A percentile compares a stretch with the other conserved stretches of the same genome.
Conservation (phyloP, 1,140 invertebrate species). For the Batillaria attramentaria region DNA sequence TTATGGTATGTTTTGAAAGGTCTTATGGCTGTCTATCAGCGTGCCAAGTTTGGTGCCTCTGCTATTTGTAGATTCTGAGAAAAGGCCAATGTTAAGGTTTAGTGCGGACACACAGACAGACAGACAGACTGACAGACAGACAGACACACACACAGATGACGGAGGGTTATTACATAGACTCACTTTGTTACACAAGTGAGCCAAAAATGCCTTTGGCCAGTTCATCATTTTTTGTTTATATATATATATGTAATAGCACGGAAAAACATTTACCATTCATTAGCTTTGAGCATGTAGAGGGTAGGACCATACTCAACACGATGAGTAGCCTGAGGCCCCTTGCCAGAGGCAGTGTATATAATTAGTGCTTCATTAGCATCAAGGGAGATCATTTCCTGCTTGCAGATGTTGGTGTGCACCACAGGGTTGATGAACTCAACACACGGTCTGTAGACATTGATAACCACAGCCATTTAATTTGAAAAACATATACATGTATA, state of each 20-base stretch:
- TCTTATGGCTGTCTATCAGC: too few species aligned
- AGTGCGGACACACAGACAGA: not conserved
- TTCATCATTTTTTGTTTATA: too few species aligned
- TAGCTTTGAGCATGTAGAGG: constrained; percentile 62
- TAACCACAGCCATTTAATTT: not conserved
- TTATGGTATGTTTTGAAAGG: too few species aligned
- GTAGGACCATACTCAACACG: constrained; percentile 66
- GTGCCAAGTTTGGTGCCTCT: too few species aligned
- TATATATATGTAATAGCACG: too few species aligned
- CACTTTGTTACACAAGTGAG: too few species aligned
- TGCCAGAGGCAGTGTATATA: constrained; percentile 54
- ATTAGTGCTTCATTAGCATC: constrained; percentile 68
- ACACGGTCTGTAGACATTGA: constrained; percentile 61
- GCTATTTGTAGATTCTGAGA: too few species aligned
- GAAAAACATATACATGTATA: too few species aligned
- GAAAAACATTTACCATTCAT: constrained; percentile 65
- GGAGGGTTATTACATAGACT: too few species aligned
- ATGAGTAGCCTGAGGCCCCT: constrained; percentile 54
- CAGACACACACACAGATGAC: not conserved
- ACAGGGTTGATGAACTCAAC: constrained; percentile 58
- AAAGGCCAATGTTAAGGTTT: not conserved
- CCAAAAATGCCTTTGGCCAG: too few species aligned
- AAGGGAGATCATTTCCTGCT: constrained; percentile 54
- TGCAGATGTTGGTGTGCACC: constrained; percentile 46
- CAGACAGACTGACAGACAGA: not conserved